Evolutionary conservation across 1,140 invertebrate genomes (phyloP).

Genomic region (Apis mellifera): Amel_HAv3.1 CM009936.2:13443501-13444000

Average conservation of each 20-base stretch:
- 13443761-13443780: slow-evolving; percentile 21
- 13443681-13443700: background rate
- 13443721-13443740: slow-evolving; percentile 30
- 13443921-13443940: background rate
- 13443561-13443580: no score
- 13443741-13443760: slow-evolving; percentile 10
- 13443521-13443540: no score
- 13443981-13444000: background rate
- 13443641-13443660: no score
- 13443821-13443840: slow-evolving; percentile 56
- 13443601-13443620: no score
- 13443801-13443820: slow-evolving; percentile 61
- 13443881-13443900: background rate
- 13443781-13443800: slow-evolving; percentile 45
- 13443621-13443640: background rate
- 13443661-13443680: background rate
- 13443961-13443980: background rate
- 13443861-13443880: background rate
- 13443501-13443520: background rate
- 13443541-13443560: no score
- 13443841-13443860: slow-evolving; percentile 38
- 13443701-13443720: slow-evolving; percentile 35
- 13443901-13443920: background rate
- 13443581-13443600: background rate
- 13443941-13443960: background rate